phyloP scores from a whole-genome alignment of 2,888 invertebrate species.

The Apocheima hispidaria region DNA sequence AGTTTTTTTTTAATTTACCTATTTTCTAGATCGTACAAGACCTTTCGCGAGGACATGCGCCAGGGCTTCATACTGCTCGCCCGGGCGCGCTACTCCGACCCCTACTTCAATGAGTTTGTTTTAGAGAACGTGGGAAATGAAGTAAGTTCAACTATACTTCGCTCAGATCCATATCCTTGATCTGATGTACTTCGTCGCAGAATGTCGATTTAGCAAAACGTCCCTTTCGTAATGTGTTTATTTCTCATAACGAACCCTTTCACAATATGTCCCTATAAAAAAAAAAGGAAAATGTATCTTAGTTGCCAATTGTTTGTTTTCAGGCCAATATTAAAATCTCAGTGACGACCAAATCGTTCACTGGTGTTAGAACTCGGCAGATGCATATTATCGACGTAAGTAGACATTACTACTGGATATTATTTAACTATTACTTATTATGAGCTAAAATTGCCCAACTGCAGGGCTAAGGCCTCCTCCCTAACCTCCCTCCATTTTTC shows the following conservation, averaged over 20 bases:
- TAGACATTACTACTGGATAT: too few relatives aligned
- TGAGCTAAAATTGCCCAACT: too few relatives aligned
- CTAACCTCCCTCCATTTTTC: too few relatives aligned
- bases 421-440: too few relatives aligned
- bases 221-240: too few relatives aligned
- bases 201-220: too few relatives aligned
- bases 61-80: slow-evolving; percentile 1
- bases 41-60: background rate
- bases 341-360: background rate
- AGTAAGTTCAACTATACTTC: background rate
- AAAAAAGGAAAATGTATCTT: too few relatives aligned
- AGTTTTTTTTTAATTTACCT: background rate
- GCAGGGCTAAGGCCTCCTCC: too few relatives aligned
- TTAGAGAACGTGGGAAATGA: background rate
- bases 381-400: background rate
- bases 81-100: background rate
- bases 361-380: background rate
- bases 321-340: slow-evolving; percentile 4
- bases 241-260: too few relatives aligned
- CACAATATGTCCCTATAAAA: too few relatives aligned
- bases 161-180: background rate
- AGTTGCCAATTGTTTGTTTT: background rate
- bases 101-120: background rate
- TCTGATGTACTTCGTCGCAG: too few relatives aligned
- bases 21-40: slow-evolving; percentile 1